Evolutionary conservation across 2,797 vertebrate genomes (phyloP).

Genomic region (Clarias laeviceps): DNA sequence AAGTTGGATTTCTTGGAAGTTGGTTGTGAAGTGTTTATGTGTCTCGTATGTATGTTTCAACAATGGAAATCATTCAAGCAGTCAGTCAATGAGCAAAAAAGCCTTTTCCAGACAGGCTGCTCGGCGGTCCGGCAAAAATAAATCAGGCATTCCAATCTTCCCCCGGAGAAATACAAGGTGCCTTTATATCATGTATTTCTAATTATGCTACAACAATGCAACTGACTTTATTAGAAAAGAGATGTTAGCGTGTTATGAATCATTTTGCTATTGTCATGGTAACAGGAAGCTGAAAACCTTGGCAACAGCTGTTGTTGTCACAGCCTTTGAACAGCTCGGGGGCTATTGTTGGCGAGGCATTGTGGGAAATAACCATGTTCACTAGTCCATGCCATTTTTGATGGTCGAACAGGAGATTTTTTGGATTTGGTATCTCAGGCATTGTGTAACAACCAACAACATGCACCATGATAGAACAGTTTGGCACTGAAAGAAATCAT

Average conservation of each 20-base stretch:
- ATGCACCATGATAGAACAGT: not conserved
- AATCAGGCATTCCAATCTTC: constrained; percentile 25
- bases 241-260: constrained; percentile 74
- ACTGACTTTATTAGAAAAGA: constrained; percentile 76
- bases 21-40: constrained; percentile 5
- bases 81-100: constrained; percentile 15
- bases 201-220: constrained; percentile 75
- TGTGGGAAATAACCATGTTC: constrained; percentile 76
- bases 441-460: constrained; percentile 37
- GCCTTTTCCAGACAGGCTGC: constrained; percentile 27
- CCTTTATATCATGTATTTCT: constrained; percentile 72
- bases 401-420: constrained; percentile 58
- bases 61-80: constrained; percentile 12
- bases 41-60: not conserved
- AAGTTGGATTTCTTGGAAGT: not conserved
- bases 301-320: constrained; percentile 80
- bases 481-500: constrained; percentile 15
- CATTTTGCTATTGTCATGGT: constrained; percentile 79
- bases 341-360: constrained; percentile 73
- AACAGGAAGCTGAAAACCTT: constrained; percentile 78
- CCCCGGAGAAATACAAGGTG: constrained; percentile 30
- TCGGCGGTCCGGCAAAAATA: constrained; percentile 1
- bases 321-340: constrained; percentile 80
- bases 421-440: constrained; percentile 31
- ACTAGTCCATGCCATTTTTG: constrained; percentile 68